Conservation (phyloP, 1,140 invertebrate species). For the Drosophila kepulauana region DNA sequence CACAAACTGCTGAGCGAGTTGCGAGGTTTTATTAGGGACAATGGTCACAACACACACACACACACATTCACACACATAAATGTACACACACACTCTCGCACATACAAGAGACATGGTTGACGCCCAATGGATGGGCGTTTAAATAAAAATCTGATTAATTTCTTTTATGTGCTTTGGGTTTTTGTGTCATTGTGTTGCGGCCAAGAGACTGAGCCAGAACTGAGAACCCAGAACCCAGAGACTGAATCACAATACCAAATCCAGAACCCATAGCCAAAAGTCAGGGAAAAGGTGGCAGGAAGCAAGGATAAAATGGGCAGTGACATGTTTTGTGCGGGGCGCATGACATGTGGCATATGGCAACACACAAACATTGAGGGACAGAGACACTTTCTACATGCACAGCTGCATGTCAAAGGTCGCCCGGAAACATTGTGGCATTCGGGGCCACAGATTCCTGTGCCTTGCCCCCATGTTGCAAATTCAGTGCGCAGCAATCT, state of each 20-base stretch:
- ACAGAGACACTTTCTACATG: conserved; percentile 7
- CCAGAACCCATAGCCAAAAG: conserved; percentile 19
- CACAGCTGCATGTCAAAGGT: conserved; percentile 68
- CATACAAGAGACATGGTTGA: conserved; percentile 18
- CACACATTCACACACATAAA: conserved; percentile 25
- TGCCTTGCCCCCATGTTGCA: conserved; percentile 33
- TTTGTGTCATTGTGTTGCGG: conserved; percentile 68
- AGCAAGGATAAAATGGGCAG: conserved; percentile 68
- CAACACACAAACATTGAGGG: conserved; percentile 8
- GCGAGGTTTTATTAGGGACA: conserved; percentile 61
- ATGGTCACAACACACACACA: conserved; percentile 54
- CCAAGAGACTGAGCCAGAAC: conserved; percentile 29
- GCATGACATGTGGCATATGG: conserved; percentile 60
- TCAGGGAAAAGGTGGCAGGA: conserved; percentile 66
- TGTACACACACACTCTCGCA: conserved; percentile 11
- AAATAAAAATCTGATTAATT: conserved; percentile 84
- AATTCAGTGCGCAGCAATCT: conserved; percentile 40
- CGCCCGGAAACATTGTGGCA: conserved; percentile 44
- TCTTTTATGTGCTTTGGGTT: conserved; percentile 73
- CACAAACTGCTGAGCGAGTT: conserved; percentile 57
- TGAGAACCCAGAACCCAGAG: conserved; percentile 11
- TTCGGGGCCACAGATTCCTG: neutral
- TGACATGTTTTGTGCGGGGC: conserved; percentile 70
- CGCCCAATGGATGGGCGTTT: conserved; percentile 66
- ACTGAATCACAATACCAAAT: conserved; percentile 20